Base-by-base conservation (phyloP, 2,113 vertebrate species). In the Pedionomus torquatus region DNA sequence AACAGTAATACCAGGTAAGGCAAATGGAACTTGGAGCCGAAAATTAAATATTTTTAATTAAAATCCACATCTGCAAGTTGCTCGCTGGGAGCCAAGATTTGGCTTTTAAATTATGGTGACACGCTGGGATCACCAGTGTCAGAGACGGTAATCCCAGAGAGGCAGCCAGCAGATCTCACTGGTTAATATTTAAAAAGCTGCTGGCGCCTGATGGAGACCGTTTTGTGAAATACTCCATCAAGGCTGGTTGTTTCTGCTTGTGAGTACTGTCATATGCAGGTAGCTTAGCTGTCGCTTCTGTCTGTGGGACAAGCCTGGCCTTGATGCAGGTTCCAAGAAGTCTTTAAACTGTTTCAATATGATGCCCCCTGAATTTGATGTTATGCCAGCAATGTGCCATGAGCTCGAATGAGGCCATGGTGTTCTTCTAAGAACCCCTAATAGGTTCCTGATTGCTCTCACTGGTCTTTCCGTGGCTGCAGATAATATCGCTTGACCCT, bases 11-110 rank as follows among this genome's bases (percentile, higher is more conserved):
- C 91, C 89, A 97, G 97, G 96, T 93, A 98, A 1, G 93, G 88
- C 41, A 83, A 93, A 95, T 82, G 54, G 86, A 97, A 96, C 82
- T 60, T 44, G 10, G 85, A 93, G 95, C 93, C 49, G 93, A 83
- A 98, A 98, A 98, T 98, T 97, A 92, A 97, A 97, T 94, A 93
- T 84, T 84, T 97, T 97, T 98, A 98, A 98, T 98, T 98, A 98
- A 97, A 97, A 97, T 89, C 89, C 95, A 96, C 98, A 98, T 98
- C 98, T 98, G 97, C 94, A 96, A 98, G 94, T 79, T 1, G 5
- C 96, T 97, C 0, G 0, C 94, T 96, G 97, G 70, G 97, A 98
- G 94, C 75, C 93, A 91, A 80, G 55, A 18, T 51, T 95, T 96
- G 92, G 70, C 96, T 96, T 89, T 96, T 95, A 95, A 92, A 89